Conservation (phyloP, 2,888 invertebrate species). For the Fragum sueziense region DNA sequence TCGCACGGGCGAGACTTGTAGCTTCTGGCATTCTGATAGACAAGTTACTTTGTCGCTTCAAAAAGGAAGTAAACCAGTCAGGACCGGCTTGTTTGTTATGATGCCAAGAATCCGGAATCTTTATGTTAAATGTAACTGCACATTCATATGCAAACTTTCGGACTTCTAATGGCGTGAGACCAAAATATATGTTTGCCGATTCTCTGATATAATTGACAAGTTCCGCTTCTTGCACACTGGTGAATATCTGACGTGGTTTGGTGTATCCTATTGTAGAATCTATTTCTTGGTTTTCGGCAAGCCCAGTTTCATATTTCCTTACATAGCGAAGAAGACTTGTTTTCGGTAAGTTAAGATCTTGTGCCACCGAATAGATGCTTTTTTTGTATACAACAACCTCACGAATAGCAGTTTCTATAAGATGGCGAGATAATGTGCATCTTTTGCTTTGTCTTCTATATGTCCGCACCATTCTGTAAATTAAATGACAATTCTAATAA, state of each 20-base stretch:
- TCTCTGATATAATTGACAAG: constrained; percentile 10
- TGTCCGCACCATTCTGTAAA: neutral
- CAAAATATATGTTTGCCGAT: constrained; percentile 40
- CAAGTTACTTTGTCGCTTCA: constrained; percentile 20
- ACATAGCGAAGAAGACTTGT: neutral
- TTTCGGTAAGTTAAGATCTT: neutral
- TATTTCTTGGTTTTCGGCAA: neutral
- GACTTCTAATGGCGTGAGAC: constrained; percentile 40
- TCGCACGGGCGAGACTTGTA: constrained; percentile 29
- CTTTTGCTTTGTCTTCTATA: neutral
- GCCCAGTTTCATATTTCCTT: neutral
- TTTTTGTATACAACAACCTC: neutral
- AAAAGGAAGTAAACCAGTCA: constrained; percentile 33
- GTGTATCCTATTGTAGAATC: neutral
- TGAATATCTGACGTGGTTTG: constrained; percentile 1
- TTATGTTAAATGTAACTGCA: constrained; percentile 26
- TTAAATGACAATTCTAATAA: neutral
- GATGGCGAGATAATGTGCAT: neutral
- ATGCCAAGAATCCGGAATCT: constrained; percentile 32
- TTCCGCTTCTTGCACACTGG: neutral
- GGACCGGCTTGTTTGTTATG: constrained; percentile 17
- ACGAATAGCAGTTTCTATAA: neutral
- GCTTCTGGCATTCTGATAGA: constrained; percentile 23
- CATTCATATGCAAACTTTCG: constrained; percentile 40
- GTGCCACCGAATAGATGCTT: neutral